Percentiles rank a stretch among this genome's conserved stretches.
Conservation (phyloP, 2,888 invertebrate species). For the Xestobium rufovillosum region DNA sequence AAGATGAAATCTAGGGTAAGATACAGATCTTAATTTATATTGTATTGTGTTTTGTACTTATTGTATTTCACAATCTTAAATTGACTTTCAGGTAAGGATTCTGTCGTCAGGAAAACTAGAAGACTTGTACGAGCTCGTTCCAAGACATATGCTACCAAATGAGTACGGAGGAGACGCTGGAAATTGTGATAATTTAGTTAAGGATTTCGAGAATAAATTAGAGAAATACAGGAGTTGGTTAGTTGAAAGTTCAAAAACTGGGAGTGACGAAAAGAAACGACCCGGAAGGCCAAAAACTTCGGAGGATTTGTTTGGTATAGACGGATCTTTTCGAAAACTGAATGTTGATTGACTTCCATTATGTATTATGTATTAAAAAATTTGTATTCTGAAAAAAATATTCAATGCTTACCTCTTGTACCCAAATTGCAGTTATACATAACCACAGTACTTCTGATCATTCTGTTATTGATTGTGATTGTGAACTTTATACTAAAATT, state of each 20-base stretch:
- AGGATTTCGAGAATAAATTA: constrained; percentile 48
- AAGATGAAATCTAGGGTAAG: constrained; percentile 55
- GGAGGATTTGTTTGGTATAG: constrained; percentile 49
- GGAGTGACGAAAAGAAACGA: constrained; percentile 47
- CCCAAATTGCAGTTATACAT: no score
- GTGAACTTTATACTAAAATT: no score
- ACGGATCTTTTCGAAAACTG: constrained; percentile 48
- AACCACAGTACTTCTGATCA: no score
- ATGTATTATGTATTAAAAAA: no score
- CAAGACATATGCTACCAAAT: constrained; percentile 51
- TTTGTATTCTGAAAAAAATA: no score
- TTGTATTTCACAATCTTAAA: no score
- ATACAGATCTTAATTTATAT: constrained; percentile 46
- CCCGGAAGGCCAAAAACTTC: constrained; percentile 48
- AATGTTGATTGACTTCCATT: constrained; percentile 50
- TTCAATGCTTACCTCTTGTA: no score
- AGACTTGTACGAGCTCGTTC: constrained; percentile 50
- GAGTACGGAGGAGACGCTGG: constrained; percentile 62
- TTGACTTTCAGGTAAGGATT: constrained; percentile 48
- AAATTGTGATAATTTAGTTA: constrained; percentile 46
- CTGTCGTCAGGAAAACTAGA: constrained; percentile 46
- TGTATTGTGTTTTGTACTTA: no score
- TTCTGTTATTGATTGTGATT: no score
- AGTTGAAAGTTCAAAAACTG: constrained; percentile 44
- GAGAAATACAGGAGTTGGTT: constrained; percentile 47